These are phyloP conservation scores for Drosophila pectinifera DNA, from an alignment of 1,140 invertebrate species.

Conservation along the genomic window DNA sequence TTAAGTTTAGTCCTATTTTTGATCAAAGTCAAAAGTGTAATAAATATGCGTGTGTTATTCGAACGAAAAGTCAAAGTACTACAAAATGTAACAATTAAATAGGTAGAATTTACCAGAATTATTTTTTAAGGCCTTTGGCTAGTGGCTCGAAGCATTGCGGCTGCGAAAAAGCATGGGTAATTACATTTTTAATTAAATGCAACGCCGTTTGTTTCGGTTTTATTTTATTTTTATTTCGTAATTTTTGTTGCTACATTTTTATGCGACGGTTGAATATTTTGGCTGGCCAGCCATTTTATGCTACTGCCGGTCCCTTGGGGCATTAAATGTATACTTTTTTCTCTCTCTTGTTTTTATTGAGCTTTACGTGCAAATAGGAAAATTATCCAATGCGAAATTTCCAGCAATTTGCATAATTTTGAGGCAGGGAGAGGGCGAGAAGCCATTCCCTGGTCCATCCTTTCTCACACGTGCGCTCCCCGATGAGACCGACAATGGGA, in stretches of 20 bases:
- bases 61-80: neutral
- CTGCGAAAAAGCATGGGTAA: slow-evolving; percentile 36
- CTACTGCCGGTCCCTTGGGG: slow-evolving; percentile 13
- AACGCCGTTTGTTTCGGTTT: slow-evolving; percentile 34
- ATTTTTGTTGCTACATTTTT: slow-evolving; percentile 37
- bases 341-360: slow-evolving; percentile 24
- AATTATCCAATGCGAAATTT: slow-evolving; percentile 53
- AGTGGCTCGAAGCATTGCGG: slow-evolving; percentile 25
- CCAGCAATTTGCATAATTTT: slow-evolving; percentile 45
- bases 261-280: slow-evolving; percentile 33
- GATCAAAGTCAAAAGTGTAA: neutral
- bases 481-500: slow-evolving; percentile 22
- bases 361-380: slow-evolving; percentile 46
- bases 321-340: slow-evolving; percentile 18
- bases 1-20: neutral
- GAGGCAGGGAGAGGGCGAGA: neutral
- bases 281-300: slow-evolving; percentile 32
- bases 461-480: slow-evolving; percentile 39
- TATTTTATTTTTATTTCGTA: slow-evolving; percentile 42
- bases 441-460: slow-evolving; percentile 30
- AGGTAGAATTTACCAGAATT: slow-evolving; percentile 10
- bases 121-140: slow-evolving; percentile 16
- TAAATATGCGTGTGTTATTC: neutral
- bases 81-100: slow-evolving; percentile 34
- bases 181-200: slow-evolving; percentile 56